A percentile compares a stretch with the other conserved stretches of the same genome.
These are phyloP conservation scores for Nymphalis polychloros DNA, from an alignment of 2,888 invertebrate genomes.

Conservation along the genomic window DNA sequence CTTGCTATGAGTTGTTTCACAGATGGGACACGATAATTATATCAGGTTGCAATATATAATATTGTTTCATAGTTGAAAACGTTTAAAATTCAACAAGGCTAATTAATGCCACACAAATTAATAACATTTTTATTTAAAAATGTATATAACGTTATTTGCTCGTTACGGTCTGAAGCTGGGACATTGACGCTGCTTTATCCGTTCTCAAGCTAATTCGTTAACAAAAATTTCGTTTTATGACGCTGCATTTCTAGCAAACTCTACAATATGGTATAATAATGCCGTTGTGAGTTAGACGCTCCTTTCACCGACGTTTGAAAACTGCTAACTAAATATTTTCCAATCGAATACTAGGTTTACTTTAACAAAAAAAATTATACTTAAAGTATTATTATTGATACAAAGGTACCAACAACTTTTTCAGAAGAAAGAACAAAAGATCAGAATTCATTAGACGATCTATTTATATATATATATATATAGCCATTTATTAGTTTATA, in stretches of 20 bases:
- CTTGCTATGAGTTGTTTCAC: conserved; percentile 7
- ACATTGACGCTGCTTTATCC: conserved; percentile 58
- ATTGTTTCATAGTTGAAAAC: conserved; percentile 8
- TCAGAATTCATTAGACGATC: no score
- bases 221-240: conserved; percentile 49
- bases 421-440: not conserved
- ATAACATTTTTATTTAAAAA: conserved; percentile 69
- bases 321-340: not conserved
- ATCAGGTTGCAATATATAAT: not conserved
- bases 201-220: conserved; percentile 48
- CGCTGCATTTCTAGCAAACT: conserved; percentile 21
- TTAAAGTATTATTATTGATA: not conserved
- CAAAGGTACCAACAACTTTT: not conserved
- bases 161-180: conserved; percentile 68
- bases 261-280: conserved; percentile 16
- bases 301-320: conserved; percentile 24
- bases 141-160: conserved; percentile 63
- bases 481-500: no score
- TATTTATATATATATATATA: no score
- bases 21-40: conserved; percentile 6
- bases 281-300: conserved; percentile 14
- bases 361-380: not conserved
- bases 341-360: not conserved
- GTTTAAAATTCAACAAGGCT: conserved; percentile 37
- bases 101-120: conserved; percentile 62